These are phyloP conservation scores for Helleia helle DNA, from an alignment of 2,888 invertebrate species.

Conservation along the genomic window DNA sequence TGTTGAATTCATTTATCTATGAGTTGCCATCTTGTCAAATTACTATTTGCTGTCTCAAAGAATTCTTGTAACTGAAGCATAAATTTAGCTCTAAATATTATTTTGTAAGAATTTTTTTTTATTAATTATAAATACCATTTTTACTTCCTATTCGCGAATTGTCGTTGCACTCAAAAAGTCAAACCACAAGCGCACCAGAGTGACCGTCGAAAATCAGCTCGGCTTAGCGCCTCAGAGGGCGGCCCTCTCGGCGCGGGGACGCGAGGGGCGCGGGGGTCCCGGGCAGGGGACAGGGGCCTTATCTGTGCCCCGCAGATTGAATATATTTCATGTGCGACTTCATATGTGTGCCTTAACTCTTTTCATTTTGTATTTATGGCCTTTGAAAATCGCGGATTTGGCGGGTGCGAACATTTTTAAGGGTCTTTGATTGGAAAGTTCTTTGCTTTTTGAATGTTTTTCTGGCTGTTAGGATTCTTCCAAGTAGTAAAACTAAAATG, in stretches of 20 bases:
- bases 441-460: neutral
- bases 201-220: conserved; percentile 51
- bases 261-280: conserved; percentile 4
- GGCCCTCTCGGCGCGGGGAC: neutral
- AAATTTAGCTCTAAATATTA: too few relatives aligned
- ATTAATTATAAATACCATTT: too few relatives aligned
- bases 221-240: conserved; percentile 34
- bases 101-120: too few relatives aligned
- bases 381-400: conserved; percentile 6
- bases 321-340: conserved; percentile 79
- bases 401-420: conserved; percentile 4
- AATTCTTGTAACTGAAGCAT: too few relatives aligned
- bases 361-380: conserved; percentile 12
- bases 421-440: conserved; percentile 3
- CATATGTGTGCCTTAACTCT: conserved; percentile 28
- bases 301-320: conserved; percentile 79
- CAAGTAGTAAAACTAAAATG: too few relatives aligned
- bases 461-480: neutral
- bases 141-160: too few relatives aligned
- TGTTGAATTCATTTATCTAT: too few relatives aligned
- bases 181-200: too few relatives aligned
- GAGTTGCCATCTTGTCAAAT: too few relatives aligned
- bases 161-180: conserved; percentile 8
- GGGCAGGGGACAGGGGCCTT: conserved; percentile 53
- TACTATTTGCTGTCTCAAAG: too few relatives aligned